These are phyloP conservation scores for Polymixis lichenea DNA, from an alignment of 2,888 invertebrate species.

Conservation along the genomic window DNA sequence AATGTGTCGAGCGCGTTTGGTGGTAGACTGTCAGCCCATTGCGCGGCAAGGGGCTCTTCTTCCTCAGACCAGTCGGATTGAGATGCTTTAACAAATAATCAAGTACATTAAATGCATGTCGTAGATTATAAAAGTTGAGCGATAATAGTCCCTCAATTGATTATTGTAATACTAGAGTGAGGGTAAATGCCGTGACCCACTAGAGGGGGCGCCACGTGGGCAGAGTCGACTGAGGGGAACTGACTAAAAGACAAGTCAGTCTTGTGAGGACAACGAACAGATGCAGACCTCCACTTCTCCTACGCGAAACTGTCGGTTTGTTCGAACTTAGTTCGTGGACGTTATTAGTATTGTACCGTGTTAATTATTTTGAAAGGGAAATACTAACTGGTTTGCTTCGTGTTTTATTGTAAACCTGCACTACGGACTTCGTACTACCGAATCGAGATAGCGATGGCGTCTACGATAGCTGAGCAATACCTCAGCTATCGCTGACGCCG, in stretches of 20 bases:
- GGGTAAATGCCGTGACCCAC: too few relatives aligned
- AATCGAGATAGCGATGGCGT: too few relatives aligned
- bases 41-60: conserved; percentile 84
- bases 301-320: not conserved
- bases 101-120: not conserved
- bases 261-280: not conserved
- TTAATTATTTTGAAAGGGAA: too few relatives aligned
- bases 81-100: conserved; percentile 74
- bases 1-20: conserved; percentile 82
- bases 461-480: too few relatives aligned
- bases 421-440: too few relatives aligned
- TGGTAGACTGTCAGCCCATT: conserved; percentile 87
- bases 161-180: too few relatives aligned
- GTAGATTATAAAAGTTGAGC: not conserved
- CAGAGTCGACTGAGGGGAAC: not conserved
- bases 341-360: not conserved
- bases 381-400: too few relatives aligned
- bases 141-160: not conserved
- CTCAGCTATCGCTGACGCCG: too few relatives aligned
- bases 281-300: not conserved
- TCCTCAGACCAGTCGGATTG: conserved; percentile 88
- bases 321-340: not conserved
- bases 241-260: not conserved
- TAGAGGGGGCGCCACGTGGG: not conserved
- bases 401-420: too few relatives aligned